Percentiles rank a stretch among this genome's conserved stretches.
Conservation (phyloP, 1,140 invertebrate species). For the Caenorhabditis elegans region DNA sequence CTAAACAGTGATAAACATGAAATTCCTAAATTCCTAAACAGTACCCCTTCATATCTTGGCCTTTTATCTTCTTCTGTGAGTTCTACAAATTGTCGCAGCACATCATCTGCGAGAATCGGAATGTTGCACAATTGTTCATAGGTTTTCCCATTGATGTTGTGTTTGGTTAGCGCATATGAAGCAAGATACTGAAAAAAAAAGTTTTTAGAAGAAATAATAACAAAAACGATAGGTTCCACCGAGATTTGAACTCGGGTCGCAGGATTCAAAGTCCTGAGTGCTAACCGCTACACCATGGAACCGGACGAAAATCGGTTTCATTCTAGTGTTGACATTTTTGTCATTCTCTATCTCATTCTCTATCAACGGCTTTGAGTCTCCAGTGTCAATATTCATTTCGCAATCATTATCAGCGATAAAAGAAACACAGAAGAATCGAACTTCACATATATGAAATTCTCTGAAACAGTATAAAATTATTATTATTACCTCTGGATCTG, state of each 20-base stretch:
- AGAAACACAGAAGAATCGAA: too few species aligned
- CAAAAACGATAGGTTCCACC: conserved; percentile 5
- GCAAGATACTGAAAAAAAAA: neutral
- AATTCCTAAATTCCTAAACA: neutral
- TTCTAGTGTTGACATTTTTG: too few species aligned
- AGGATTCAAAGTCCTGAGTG: conserved; percentile 66
- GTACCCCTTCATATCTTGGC: conserved; percentile 18
- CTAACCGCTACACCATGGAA: conserved; percentile 58
- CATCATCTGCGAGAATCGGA: neutral
- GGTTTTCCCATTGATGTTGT: neutral
- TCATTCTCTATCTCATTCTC: too few species aligned
- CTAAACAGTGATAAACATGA: neutral
- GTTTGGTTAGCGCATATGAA: neutral
- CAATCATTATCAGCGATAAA: too few species aligned
- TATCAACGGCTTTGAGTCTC: too few species aligned
- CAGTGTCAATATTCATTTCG: too few species aligned
- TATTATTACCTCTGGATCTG: conserved; percentile 8
- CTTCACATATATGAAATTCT: too few species aligned
- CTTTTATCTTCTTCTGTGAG: neutral
- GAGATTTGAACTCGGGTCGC: conserved; percentile 65
- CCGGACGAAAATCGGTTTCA: too few species aligned
- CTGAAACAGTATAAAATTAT: too few species aligned
- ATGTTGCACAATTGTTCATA: neutral
- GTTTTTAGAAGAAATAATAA: too few species aligned
- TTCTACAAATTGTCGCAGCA: neutral